Evolutionary conservation across 2,113 vertebrate genomes (phyloP).

Genomic region (Pavo muticus): DNA sequence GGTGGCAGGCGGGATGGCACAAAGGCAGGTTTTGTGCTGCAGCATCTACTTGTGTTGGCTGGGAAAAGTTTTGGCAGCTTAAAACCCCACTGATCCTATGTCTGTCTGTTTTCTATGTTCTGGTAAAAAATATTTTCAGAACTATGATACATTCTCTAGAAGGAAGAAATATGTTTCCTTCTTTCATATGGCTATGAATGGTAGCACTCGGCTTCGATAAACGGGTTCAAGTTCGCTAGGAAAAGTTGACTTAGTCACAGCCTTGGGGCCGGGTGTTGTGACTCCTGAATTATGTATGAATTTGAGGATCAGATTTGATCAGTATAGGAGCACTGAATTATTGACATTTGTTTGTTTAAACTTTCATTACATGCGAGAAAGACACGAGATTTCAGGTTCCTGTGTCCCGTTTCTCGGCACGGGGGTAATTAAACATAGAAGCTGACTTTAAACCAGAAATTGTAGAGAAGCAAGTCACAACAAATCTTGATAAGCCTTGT

Average conservation of each 20-base stretch:
- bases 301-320: neutral
- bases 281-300: neutral
- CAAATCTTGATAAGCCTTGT: conserved; percentile 27
- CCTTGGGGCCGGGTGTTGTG: neutral
- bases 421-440: neutral
- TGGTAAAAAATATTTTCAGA: neutral
- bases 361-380: neutral
- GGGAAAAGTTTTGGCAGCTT: conserved; percentile 24
- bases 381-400: neutral
- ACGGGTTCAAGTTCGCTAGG: neutral
- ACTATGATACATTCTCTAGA: neutral
- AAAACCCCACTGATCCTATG: neutral
- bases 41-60: neutral
- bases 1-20: neutral
- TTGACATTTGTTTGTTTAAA: neutral
- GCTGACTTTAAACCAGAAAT: conserved; percentile 19
- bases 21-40: neutral
- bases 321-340: neutral
- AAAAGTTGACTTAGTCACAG: neutral
- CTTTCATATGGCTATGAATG: fast-evolving
- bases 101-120: neutral
- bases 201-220: neutral
- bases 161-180: neutral
- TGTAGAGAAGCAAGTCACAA: conserved; percentile 26
- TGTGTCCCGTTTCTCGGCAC: neutral